Evolutionary conservation across 2,113 vertebrate species (phyloP).

Genomic region (Pseudonaja textilis): DNA sequence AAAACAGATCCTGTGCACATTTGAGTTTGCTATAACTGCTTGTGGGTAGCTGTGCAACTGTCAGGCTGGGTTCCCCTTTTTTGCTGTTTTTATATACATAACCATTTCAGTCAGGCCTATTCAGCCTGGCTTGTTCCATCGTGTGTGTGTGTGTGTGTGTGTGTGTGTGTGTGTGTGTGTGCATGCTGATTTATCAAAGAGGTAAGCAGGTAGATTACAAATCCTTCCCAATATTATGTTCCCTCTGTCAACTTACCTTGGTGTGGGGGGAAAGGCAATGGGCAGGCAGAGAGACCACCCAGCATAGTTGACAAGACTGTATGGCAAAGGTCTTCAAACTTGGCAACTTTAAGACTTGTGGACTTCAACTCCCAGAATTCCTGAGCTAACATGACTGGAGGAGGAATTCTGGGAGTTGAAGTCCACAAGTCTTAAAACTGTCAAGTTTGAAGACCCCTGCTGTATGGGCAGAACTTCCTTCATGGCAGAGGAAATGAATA

Average conservation of each 20-base stretch:
- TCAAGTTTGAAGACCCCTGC: no score
- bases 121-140: background rate
- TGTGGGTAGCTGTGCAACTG: background rate
- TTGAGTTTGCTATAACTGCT: background rate
- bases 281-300: background rate
- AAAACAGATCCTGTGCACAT: background rate
- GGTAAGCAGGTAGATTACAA: background rate
- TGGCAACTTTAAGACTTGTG: no score
- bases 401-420: no score
- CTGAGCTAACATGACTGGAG: no score
- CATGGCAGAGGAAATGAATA: background rate
- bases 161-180: no score
- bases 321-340: background rate
- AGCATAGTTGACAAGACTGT: background rate
- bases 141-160: background rate
- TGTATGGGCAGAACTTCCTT: background rate
- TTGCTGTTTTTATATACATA: background rate
- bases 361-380: no score
- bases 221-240: background rate
- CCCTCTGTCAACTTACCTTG: background rate
- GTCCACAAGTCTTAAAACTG: no score
- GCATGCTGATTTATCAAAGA: background rate
- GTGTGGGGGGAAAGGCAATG: background rate
- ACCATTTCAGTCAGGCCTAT: background rate
- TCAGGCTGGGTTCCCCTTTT: background rate